phyloP scores from a whole-genome alignment of 2,888 invertebrate species.

The Ophioninae sp. region DNA sequence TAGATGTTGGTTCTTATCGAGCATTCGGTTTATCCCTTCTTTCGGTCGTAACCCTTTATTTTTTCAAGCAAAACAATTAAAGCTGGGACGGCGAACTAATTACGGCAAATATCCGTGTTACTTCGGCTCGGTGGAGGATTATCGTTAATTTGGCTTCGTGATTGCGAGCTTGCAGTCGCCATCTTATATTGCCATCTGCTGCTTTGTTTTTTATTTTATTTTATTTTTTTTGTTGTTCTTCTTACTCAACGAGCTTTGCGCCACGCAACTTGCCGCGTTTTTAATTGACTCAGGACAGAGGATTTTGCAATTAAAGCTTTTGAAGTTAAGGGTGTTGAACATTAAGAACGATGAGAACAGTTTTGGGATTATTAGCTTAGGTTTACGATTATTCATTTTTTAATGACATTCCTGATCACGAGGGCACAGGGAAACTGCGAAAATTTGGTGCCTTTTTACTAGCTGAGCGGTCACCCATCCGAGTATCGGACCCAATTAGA shows the following conservation, averaged over 20 bases:
- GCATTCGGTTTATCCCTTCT: slow-evolving; percentile 15
- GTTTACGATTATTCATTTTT: background rate
- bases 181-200: background rate
- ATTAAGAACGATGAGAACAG: background rate
- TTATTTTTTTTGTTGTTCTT: background rate
- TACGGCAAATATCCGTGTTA: slow-evolving; percentile 8
- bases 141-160: slow-evolving; percentile 11
- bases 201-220: background rate
- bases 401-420: background rate
- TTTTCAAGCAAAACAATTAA: background rate
- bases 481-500: no score
- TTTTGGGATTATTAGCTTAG: no score
- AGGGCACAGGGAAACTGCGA: background rate
- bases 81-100: slow-evolving; percentile 16
- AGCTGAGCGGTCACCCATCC: no score
- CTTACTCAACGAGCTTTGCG: slow-evolving; percentile 7
- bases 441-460: no score
- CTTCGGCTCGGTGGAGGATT: slow-evolving; percentile 5
- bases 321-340: background rate
- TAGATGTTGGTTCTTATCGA: slow-evolving; percentile 6
- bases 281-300: background rate
- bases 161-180: background rate
- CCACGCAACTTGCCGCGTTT: background rate
- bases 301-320: background rate
- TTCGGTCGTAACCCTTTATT: background rate